Evolutionary conservation across 2,888 invertebrate species (phyloP).

Genomic region (Capitulum mitella): DNA sequence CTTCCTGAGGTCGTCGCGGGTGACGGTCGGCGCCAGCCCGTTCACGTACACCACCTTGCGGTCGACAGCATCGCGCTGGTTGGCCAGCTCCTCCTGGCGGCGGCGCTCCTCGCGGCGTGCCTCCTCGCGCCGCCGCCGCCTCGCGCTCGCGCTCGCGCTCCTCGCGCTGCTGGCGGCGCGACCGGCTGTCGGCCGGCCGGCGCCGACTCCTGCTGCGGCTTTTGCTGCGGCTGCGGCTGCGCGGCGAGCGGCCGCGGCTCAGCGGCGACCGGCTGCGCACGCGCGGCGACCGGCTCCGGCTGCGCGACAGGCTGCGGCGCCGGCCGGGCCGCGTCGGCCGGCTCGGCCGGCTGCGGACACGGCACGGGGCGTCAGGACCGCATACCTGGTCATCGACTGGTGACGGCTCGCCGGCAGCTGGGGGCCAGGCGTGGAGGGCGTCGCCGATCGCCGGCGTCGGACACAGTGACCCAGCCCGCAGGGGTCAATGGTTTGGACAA

Average conservation of each 20-base stretch:
- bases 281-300: not conserved
- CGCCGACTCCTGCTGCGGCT: not conserved
- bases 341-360: not conserved
- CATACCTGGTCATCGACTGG: too few relatives aligned
- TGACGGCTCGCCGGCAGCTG: too few relatives aligned
- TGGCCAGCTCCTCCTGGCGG: not conserved
- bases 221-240: not conserved
- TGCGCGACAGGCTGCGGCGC: not conserved
- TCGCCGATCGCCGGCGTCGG: too few relatives aligned
- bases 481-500: too few relatives aligned
- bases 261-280: not conserved
- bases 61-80: constrained; percentile 12
- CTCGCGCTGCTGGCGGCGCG: not conserved
- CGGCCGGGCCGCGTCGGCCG: not conserved
- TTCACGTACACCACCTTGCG: constrained; percentile 15
- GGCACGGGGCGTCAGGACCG: too few relatives aligned
- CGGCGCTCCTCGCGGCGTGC: not conserved
- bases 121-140: not conserved
- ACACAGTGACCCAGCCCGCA: too few relatives aligned
- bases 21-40: not conserved
- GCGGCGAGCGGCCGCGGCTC: not conserved
- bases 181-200: not conserved
- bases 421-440: too few relatives aligned
- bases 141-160: not conserved
- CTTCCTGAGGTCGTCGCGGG: not conserved